Conservation (phyloP, 2,888 invertebrate species). For the Desoria tigrina region DNA sequence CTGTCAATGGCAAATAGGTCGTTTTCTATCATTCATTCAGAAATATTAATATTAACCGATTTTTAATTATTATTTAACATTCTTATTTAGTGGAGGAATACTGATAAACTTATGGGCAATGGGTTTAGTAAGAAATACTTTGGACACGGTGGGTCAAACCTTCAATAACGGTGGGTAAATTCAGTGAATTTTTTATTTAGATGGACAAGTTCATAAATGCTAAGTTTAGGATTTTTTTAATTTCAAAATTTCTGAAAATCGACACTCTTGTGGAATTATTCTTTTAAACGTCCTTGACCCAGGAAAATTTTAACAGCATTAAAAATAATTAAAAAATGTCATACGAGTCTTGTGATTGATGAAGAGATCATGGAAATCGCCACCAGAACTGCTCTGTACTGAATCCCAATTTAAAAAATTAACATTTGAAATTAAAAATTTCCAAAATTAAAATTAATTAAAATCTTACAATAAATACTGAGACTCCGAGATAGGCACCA, state of each 20-base stretch:
- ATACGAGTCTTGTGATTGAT: constrained; percentile 32
- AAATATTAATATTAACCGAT: background rate
- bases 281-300: no score
- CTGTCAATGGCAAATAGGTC: constrained; percentile 36
- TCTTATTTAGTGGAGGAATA: background rate
- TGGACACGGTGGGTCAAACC: no score
- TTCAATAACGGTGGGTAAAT: no score
- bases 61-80: no score
- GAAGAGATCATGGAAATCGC: constrained; percentile 25
- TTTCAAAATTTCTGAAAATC: no score
- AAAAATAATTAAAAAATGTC: background rate
- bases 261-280: no score
- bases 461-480: constrained; percentile 34
- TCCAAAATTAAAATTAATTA: background rate
- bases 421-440: background rate
- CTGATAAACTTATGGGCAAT: no score
- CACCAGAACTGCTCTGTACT: constrained; percentile 38
- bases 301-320: background rate
- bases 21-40: constrained; percentile 29
- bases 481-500: constrained; percentile 33
- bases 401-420: background rate
- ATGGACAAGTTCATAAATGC: no score
- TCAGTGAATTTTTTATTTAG: no score
- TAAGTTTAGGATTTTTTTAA: no score
- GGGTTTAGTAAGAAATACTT: no score